Base-by-base conservation (phyloP, 2,888 invertebrate species). In the Cremastobaeus sp. region DNA sequence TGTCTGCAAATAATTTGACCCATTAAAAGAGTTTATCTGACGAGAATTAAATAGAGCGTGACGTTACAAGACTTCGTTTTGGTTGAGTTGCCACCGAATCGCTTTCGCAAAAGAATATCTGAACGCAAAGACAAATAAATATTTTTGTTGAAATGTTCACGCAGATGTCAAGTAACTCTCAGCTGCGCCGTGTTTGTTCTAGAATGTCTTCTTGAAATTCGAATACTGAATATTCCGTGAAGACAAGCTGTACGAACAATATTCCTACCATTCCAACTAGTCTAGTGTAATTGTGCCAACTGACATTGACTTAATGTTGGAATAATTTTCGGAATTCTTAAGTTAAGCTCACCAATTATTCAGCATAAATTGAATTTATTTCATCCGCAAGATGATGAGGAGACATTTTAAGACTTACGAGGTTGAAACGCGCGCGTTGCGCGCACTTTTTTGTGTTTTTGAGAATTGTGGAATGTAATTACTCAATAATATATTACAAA, bases 181-280 rank as follows among this genome's bases (percentile, higher is more conserved):
- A 35, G 45, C 18, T n/a, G 6, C 9, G 37, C 45, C 9, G 18
- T 54, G 55, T 65, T 65, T 65, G 39, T 28, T 30, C 65, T 55
- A 55, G 48, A 65, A 47, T 65, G 37, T 48, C 48, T 39, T 41
- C 60, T 45, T 39, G 65, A 65, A 65, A 47, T 55, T 65, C 55
- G 35, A 65, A 52, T 14, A 20, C 54, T 41, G 54, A 65, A 54
- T 54, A 65, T 54, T 54, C 54, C 35, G 52, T 37, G 35, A 9
- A 45, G 50, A 41, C 37, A 17, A 45, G 39, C 9, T 50, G 21
- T 11, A 4, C 17, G 35, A 34, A 43, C 62, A 55, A 55, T 43
- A 28, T 54, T 32, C 52, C 35, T 14, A n/a, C 21, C 52, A 15
- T 39, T 41, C 15, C 18, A 37, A 54, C 28, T 39, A 54, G 5